phyloP scores from a whole-genome alignment of 2,888 invertebrate genomes.

The Protodeltote pygarga region DNA sequence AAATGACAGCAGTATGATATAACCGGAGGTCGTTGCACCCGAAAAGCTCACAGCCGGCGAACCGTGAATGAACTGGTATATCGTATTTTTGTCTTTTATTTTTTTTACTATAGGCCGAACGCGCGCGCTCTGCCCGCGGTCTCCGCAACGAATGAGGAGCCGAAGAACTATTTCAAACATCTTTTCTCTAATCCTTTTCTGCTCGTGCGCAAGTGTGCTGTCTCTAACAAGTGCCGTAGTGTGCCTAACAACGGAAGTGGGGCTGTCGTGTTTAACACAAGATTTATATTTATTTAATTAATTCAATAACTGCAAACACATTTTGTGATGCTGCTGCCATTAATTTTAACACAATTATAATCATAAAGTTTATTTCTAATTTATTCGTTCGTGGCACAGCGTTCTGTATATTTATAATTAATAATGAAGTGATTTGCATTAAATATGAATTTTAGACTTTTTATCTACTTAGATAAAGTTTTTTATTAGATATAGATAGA shows the following conservation, averaged over 20 bases:
- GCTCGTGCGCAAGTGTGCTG: slow-evolving; percentile 71
- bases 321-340: slow-evolving; percentile 26
- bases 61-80: slow-evolving; percentile 75
- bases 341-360: slow-evolving; percentile 26
- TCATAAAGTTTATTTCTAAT: slow-evolving; percentile 31
- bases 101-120: slow-evolving; percentile 48
- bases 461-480: too few relatives aligned
- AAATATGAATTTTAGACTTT: not conserved
- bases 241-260: slow-evolving; percentile 65
- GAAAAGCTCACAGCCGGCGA: slow-evolving; percentile 65
- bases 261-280: slow-evolving; percentile 58
- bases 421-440: slow-evolving; percentile 6
- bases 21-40: slow-evolving; percentile 73
- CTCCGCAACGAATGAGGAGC: slow-evolving; percentile 82
- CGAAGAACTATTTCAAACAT: slow-evolving; percentile 84
- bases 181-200: slow-evolving; percentile 84
- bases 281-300: slow-evolving; percentile 58
- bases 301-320: slow-evolving; percentile 38
- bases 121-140: slow-evolving; percentile 78
- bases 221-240: slow-evolving; percentile 63
- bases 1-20: slow-evolving; percentile 66
- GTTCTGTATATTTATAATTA: slow-evolving; percentile 7
- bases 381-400: slow-evolving; percentile 16
- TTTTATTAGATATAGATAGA: too few relatives aligned
- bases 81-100: slow-evolving; percentile 60